Evolutionary conservation across 23 tunicate species (phyloP).

Genomic region (Oikopleura albicans): DNA sequence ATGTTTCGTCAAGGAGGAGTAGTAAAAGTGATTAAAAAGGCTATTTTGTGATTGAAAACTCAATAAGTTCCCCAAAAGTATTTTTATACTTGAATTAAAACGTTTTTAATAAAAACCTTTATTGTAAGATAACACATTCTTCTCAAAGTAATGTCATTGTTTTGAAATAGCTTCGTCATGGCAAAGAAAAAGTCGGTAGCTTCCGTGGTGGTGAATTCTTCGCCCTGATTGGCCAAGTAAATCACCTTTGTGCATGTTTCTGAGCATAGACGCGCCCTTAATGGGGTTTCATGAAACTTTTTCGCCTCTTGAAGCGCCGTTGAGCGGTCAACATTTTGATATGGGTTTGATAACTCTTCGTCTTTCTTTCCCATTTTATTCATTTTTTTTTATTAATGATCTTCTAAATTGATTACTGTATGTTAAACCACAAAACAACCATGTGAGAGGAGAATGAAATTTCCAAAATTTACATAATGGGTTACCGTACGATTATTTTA

Average conservation of each 20-base stretch:
- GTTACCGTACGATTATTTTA: no score
- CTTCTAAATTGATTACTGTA: no score
- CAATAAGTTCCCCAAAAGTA: no score
- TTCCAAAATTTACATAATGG: no score
- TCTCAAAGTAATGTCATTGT: slow-evolving; percentile 70
- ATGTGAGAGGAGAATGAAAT: no score
- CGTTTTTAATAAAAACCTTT: no score
- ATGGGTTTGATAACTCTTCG: slow-evolving; percentile 46
- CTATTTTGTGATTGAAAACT: no score
- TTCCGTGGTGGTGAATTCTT: slow-evolving; percentile 57
- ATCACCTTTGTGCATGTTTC: slow-evolving; percentile 79
- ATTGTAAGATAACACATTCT: slow-evolving; percentile 92
- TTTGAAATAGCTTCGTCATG: slow-evolving; percentile 87
- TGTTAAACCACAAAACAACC: no score
- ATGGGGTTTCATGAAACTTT: slow-evolving; percentile 79
- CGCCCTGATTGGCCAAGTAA: slow-evolving; percentile 82
- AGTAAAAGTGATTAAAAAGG: no score
- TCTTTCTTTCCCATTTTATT: not conserved
- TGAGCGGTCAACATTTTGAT: slow-evolving; percentile 44
- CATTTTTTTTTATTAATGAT: not conserved
- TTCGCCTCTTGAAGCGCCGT: slow-evolving; percentile 82
- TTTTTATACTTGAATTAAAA: no score
- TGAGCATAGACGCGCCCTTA: slow-evolving; percentile 65
- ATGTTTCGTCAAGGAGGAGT: no score
- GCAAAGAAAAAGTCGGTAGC: slow-evolving; percentile 96